These are phyloP conservation scores for Tetraodon nigroviridis DNA, from an alignment of 2,113 vertebrate genomes.

Conservation along the genomic window DNA sequence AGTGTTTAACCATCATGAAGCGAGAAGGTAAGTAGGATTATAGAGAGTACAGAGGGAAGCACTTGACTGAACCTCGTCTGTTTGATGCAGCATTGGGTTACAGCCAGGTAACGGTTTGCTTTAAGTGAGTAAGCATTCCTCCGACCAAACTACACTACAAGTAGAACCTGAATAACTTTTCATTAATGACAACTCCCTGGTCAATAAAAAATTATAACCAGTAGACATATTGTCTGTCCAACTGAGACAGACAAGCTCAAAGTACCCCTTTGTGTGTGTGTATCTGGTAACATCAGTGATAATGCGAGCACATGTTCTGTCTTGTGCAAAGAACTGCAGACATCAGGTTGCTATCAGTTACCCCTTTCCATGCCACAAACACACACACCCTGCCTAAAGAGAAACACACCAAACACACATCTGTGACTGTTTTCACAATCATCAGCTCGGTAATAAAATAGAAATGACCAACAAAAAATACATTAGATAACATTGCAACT, in stretches of 20 bases:
- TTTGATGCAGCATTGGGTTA: slow-evolving; percentile 28
- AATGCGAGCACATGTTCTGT: slow-evolving; percentile 41
- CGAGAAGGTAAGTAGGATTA: slow-evolving; percentile 53
- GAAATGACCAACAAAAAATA: slow-evolving; percentile 11
- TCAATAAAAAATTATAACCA: no score
- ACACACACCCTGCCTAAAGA: slow-evolving; percentile 1
- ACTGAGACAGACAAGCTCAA: slow-evolving; percentile 18
- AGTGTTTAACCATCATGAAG: slow-evolving; percentile 40
- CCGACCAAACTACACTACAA: slow-evolving; percentile 11
- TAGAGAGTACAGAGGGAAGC: slow-evolving; percentile 43
- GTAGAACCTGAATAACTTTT: slow-evolving; percentile 37
- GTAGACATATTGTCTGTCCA: slow-evolving; percentile 5
- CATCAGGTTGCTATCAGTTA: slow-evolving; percentile 45
- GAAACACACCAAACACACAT: slow-evolving; percentile 49
- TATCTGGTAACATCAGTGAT: slow-evolving; percentile 44
- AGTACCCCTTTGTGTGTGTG: slow-evolving; percentile 15
- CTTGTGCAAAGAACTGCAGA: slow-evolving; percentile 57
- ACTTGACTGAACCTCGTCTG: slow-evolving; percentile 40
- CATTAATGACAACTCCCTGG: slow-evolving; percentile 45
- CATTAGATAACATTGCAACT: slow-evolving; percentile 56
- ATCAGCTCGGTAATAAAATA: slow-evolving; percentile 11
- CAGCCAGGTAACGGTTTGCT: slow-evolving; percentile 10
- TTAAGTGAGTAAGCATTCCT: slow-evolving; percentile 29
- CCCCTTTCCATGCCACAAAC: slow-evolving; percentile 28
- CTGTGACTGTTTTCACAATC: slow-evolving; percentile 26